Evolutionary conservation across 2,888 invertebrate species (phyloP).

Genomic region (Caenorhabditis panamensis): DNA sequence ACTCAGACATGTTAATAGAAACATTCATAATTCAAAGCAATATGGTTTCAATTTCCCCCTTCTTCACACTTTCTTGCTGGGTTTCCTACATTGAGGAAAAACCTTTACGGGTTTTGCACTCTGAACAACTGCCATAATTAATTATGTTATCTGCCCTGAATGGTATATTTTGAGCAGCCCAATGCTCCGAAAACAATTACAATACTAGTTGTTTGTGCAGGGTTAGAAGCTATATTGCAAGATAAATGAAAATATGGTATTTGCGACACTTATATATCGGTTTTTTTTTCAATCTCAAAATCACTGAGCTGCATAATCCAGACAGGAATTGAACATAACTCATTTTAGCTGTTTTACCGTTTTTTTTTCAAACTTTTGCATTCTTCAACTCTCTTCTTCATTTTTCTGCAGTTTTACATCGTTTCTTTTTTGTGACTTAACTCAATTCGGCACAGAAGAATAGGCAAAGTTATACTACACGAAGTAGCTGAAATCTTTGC

Average conservation of each 20-base stretch:
- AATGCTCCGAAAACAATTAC: no score
- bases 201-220: no score
- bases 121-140: no score
- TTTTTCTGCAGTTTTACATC: conserved; percentile 27
- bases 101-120: no score
- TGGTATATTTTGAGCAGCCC: no score
- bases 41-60: conserved; percentile 36
- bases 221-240: no score
- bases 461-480: conserved; percentile 18
- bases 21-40: conserved; percentile 44
- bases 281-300: no score
- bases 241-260: no score
- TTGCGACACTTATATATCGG: no score
- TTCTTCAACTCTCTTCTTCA: conserved; percentile 8
- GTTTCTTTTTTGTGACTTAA: conserved; percentile 28
- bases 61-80: conserved; percentile 8
- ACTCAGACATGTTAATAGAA: conserved; percentile 26
- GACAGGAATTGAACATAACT: neutral
- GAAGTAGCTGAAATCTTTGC: conserved; percentile 4
- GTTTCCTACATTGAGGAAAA: no score
- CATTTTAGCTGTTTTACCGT: neutral
- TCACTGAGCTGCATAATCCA: no score
- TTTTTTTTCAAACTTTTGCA: neutral
- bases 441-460: conserved; percentile 43
- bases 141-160: no score